Evolutionary conservation across 2,113 vertebrate species (phyloP).

Genomic region (Leiothrix lutea): DNA sequence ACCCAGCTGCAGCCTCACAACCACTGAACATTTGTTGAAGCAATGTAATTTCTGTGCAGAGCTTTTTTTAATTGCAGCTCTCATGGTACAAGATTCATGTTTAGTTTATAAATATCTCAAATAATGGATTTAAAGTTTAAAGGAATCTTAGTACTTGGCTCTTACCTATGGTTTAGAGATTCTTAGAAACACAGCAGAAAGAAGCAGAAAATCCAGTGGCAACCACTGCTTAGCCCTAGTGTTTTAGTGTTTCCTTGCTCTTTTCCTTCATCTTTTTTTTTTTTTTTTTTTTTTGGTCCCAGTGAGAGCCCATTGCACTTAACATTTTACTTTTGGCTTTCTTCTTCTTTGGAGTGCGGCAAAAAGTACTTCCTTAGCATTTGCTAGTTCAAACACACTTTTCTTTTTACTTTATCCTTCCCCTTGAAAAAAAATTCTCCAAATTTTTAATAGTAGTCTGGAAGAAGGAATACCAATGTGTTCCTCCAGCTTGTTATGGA

Average conservation of each 20-base stretch:
- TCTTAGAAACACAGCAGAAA: neutral
- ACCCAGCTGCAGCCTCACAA: neutral
- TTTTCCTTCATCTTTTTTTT: neutral
- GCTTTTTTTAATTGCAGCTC: neutral
- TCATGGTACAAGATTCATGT: neutral
- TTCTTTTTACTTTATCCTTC: neutral
- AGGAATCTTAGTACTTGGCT: neutral
- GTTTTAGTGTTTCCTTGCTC: neutral
- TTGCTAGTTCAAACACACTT: neutral
- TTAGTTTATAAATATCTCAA: neutral
- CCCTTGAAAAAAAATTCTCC: neutral
- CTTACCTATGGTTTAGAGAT: neutral
- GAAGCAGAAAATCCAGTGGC: neutral
- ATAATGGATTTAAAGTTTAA: neutral
- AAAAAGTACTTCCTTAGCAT: neutral
- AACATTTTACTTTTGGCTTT: neutral
- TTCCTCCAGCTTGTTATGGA: neutral
- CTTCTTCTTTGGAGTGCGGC: neutral
- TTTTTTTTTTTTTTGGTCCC: too few relatives aligned
- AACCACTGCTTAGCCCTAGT: neutral
- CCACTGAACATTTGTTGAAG: neutral
- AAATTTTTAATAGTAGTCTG: neutral
- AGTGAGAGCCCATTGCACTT: neutral
- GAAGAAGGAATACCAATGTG: neutral
- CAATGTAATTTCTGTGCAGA: neutral